Percentiles rank a stretch among this genome's conserved stretches.
Evolutionary conservation across 30 jellyfish, hydroid and myxozoan species (phyloP).

Genomic region (Cassiopea xamachana): DNA sequence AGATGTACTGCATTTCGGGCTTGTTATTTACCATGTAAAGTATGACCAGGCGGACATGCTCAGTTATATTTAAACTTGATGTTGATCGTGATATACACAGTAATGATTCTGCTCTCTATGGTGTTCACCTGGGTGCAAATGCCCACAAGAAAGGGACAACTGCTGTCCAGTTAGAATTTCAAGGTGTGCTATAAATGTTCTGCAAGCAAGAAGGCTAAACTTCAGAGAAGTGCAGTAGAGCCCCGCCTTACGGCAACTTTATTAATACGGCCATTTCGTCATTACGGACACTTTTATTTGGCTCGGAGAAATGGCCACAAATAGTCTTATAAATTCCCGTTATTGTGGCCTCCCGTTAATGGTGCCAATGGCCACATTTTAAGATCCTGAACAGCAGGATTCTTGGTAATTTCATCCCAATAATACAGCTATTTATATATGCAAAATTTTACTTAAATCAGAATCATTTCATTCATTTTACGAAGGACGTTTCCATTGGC

Average conservation of each 20-base stretch:
- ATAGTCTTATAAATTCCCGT: not conserved
- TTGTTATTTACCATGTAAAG: too few species aligned
- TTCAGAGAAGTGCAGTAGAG: not conserved
- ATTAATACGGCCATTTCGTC: not conserved
- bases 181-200: too few species aligned
- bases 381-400: not conserved
- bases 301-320: not conserved
- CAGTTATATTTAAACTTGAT: too few species aligned
- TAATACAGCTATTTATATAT: not conserved
- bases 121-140: too few species aligned
- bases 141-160: too few species aligned
- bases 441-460: not conserved
- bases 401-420: not conserved
- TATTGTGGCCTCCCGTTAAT: not conserved
- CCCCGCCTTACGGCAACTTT: not conserved
- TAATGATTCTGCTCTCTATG: too few species aligned
- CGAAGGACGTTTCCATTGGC: not conserved
- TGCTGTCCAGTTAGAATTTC: too few species aligned
- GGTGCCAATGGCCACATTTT: not conserved
- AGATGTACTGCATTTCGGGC: too few species aligned
- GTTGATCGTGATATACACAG: too few species aligned
- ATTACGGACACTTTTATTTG: not conserved
- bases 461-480: not conserved
- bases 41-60: too few species aligned
- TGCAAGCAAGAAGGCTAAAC: too few species aligned